Percentiles rank a stretch among this genome's conserved stretches.
Conservation (phyloP, 2,113 vertebrate species). For the Microcebus griseorufus region DNA sequence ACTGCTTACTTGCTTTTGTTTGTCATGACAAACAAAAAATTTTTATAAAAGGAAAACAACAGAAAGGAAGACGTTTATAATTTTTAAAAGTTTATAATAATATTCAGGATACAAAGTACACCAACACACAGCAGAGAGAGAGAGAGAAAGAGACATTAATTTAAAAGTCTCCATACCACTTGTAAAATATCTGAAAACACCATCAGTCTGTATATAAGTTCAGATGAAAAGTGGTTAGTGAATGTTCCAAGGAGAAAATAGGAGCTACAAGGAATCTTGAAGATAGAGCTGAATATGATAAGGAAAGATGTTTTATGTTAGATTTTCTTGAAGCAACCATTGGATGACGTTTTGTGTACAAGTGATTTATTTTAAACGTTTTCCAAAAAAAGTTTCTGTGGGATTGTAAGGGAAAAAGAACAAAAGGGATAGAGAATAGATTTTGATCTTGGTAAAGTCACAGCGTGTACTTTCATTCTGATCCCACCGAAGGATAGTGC, state of each 20-base stretch:
- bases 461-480: not conserved
- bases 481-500: not conserved
- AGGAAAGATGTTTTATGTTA: not conserved
- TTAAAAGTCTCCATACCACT: not conserved
- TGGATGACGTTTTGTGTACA: not conserved
- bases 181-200: not conserved
- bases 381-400: not conserved
- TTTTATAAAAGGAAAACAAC: not conserved
- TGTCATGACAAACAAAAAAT: not conserved
- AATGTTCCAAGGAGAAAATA: not conserved
- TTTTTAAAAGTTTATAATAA: not conserved
- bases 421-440: not conserved
- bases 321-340: not conserved
- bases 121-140: not conserved
- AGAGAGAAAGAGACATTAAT: not conserved
- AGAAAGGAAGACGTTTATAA: not conserved
- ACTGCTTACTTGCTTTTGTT: not conserved
- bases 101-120: not conserved
- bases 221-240: not conserved
- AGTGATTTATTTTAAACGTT: not conserved
- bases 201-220: not conserved
- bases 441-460: not conserved
- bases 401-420: not conserved
- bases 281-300: not conserved
- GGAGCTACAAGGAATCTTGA: not conserved